Percentiles rank a stretch among this genome's conserved stretches.
These are phyloP conservation scores for Agriopis leucophaearia DNA, from an alignment of 2,888 invertebrate species.

Conservation along the genomic window DNA sequence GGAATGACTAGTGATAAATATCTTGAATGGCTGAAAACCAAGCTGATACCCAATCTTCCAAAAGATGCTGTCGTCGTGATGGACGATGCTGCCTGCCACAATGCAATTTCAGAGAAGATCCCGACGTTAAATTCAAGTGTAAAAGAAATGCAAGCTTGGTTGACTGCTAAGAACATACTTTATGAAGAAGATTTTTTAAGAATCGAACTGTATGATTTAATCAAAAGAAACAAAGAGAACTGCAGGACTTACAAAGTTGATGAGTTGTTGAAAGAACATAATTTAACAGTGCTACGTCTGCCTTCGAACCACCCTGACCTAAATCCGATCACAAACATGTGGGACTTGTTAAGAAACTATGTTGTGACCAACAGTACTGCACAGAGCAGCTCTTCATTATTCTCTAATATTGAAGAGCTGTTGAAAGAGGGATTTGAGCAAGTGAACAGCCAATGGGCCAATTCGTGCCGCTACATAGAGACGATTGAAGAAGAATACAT, in stretches of 20 bases:
- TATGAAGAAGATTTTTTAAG: background rate
- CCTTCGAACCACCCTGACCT: constrained; percentile 6
- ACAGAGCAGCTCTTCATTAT: background rate
- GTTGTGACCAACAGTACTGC: constrained; percentile 6
- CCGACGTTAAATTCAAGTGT: constrained; percentile 1
- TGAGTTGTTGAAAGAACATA: background rate
- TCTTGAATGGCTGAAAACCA: background rate
- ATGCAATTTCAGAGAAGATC: background rate
- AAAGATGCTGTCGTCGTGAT: background rate
- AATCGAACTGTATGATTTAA: constrained; percentile 16
- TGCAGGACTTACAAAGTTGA: background rate
- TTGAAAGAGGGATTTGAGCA: background rate
- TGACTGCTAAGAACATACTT: background rate
- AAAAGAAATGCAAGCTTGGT: constrained; percentile 7
- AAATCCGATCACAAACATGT: constrained; percentile 4
- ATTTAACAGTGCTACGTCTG: constrained; percentile 1
- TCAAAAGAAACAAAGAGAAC: background rate
- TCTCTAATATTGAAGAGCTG: background rate
- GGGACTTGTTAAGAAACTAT: constrained; percentile 2
- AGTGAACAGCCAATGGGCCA: background rate
- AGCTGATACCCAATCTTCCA: constrained; percentile 11
- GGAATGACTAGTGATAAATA: constrained; percentile 1
- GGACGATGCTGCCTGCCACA: constrained; percentile 11
- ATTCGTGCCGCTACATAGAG: background rate
- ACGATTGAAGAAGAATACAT: constrained; percentile 5